Percentiles rank a stretch among this genome's conserved stretches.
phyloP scores from a whole-genome alignment of 2,113 vertebrate species.

The Oryctolagus cuniculus region DNA sequence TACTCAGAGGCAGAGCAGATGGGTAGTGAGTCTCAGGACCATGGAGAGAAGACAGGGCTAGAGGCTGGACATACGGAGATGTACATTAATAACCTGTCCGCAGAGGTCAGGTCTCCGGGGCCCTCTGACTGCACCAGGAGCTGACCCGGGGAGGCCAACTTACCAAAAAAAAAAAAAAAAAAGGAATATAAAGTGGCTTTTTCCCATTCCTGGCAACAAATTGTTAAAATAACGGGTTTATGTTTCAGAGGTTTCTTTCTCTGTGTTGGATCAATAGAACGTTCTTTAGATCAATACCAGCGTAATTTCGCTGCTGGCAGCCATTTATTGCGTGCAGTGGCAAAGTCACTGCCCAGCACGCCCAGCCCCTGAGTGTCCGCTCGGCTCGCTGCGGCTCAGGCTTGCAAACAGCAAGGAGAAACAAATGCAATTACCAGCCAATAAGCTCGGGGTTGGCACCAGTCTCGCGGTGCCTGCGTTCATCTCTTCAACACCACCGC shows the following conservation, averaged over 20 bases:
- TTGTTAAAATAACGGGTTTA: slow-evolving; percentile 84
- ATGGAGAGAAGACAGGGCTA: fast-evolving
- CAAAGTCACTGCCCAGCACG: slow-evolving; percentile 52
- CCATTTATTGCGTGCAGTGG: slow-evolving; percentile 74
- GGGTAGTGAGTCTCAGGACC: neutral
- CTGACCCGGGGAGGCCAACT: neutral
- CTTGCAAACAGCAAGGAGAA: slow-evolving; percentile 63
- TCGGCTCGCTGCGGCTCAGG: slow-evolving; percentile 43
- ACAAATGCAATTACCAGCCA: slow-evolving; percentile 43
- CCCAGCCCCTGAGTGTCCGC: slow-evolving; percentile 10
- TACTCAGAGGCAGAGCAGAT: neutral
- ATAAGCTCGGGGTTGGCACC: slow-evolving; percentile 61
- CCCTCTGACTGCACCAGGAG: neutral
- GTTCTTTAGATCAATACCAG: slow-evolving; percentile 87
- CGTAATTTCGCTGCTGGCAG: slow-evolving; percentile 85
- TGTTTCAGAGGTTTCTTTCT: slow-evolving; percentile 82
- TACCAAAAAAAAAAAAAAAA: neutral
- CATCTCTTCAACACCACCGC: slow-evolving; percentile 62
- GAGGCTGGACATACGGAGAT: neutral
- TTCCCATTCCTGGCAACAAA: slow-evolving; percentile 76
- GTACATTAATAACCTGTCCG: neutral
- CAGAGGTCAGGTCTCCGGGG: neutral
- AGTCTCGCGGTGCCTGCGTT: neutral
- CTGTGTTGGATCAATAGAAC: slow-evolving; percentile 87
- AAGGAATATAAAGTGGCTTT: neutral